phyloP scores from a whole-genome alignment of 35 echinoderm and acorn worm genomes.

The Ptychodera flava region DNA sequence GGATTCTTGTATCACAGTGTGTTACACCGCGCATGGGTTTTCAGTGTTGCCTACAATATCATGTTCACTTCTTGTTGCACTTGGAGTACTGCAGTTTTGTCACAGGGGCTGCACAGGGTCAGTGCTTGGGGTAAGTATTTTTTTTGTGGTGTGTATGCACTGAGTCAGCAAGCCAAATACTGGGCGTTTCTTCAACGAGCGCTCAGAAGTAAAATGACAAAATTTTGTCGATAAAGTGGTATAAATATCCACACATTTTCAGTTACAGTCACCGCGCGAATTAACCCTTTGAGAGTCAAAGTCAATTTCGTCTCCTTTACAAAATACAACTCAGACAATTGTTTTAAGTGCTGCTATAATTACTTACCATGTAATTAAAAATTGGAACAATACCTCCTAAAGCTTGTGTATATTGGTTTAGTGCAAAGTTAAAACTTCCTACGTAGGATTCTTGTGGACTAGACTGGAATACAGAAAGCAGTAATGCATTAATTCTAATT shows the following conservation, averaged over 20 bases:
- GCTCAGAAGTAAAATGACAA: not conserved
- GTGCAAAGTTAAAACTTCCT: conserved; percentile 56
- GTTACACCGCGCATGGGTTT: not conserved
- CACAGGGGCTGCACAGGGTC: not conserved
- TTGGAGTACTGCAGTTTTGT: not conserved
- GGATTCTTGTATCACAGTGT: not conserved
- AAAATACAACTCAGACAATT: too few species aligned
- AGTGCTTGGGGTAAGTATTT: not conserved
- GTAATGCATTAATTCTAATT: too few species aligned
- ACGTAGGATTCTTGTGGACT: conserved; percentile 18
- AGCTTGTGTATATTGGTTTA: conserved; percentile 83
- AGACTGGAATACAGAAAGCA: conserved; percentile 23
- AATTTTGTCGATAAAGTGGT: too few species aligned
- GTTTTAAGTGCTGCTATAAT: too few species aligned
- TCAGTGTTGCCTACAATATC: not conserved
- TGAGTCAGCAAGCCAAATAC: too few species aligned
- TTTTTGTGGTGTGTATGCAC: not conserved
- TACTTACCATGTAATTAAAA: conserved; percentile 93
- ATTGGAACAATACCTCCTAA: conserved; percentile 89
- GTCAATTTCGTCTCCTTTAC: too few species aligned
- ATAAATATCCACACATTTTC: too few species aligned
- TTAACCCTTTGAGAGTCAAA: too few species aligned
- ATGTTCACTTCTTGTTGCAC: not conserved
- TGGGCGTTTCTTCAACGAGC: not conserved
- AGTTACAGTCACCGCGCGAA: too few species aligned